Evolutionary conservation across 2,113 vertebrate species (phyloP).

Genomic region (Centropristis striata): DNA sequence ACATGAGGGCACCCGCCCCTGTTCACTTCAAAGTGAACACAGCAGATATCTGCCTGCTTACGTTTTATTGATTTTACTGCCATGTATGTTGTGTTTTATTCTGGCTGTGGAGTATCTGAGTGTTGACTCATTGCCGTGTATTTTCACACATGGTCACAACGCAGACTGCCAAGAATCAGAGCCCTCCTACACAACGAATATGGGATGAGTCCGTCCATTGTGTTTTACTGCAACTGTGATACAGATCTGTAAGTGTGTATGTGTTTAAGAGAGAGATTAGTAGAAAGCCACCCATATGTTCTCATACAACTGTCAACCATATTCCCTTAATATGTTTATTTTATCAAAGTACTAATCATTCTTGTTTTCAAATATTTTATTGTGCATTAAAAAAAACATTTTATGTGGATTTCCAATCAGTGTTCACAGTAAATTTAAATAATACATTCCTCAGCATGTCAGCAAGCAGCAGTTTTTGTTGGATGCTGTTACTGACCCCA

Average conservation of each 20-base stretch:
- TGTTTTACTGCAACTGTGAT: constrained; percentile 46
- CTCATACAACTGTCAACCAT: background rate
- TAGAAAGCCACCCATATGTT: constrained; percentile 21
- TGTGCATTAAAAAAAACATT: background rate
- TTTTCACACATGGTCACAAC: constrained; percentile 57
- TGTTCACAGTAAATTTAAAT: no score
- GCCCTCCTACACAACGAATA: constrained; percentile 57
- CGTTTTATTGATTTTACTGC: constrained; percentile 40
- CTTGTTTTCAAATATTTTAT: background rate
- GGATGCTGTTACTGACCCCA: no score
- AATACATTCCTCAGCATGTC: no score
- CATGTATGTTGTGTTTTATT: constrained; percentile 37
- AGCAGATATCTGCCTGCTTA: constrained; percentile 17
- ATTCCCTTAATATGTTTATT: constrained; percentile 28
- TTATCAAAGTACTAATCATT: background rate
- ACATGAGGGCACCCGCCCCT: constrained; percentile 9
- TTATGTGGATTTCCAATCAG: no score
- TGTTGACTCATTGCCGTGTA: constrained; percentile 49
- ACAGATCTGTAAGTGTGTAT: constrained; percentile 23
- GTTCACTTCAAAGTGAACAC: constrained; percentile 59
- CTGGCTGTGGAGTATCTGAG: constrained; percentile 14
- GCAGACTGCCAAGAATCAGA: constrained; percentile 56
- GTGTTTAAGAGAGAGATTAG: background rate
- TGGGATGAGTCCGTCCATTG: constrained; percentile 38
- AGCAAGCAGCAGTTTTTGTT: no score